These are phyloP conservation scores for Heteropelma amictum DNA, from an alignment of 2,888 invertebrate species.

Conservation along the genomic window DNA sequence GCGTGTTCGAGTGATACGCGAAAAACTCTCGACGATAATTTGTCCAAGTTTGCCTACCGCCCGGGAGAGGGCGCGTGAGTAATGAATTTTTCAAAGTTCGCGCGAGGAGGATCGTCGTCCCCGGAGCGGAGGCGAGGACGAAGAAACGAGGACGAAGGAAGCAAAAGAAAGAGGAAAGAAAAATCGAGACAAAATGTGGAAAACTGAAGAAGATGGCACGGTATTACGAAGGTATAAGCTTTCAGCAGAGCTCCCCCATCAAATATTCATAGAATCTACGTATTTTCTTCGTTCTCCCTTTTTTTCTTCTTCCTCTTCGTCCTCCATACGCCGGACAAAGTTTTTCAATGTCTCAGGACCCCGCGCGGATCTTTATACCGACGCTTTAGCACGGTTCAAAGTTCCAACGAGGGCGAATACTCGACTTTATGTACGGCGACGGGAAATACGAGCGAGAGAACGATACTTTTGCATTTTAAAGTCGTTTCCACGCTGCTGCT, in stretches of 20 bases:
- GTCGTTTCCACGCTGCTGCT: slow-evolving; percentile 38
- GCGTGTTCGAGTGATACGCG: background rate
- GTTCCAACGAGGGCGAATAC: slow-evolving; percentile 39
- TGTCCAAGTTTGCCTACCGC: slow-evolving; percentile 10
- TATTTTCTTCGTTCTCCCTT: background rate
- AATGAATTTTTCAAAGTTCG: slow-evolving; percentile 25
- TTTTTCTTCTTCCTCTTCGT: background rate
- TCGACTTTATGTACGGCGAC: slow-evolving; percentile 25
- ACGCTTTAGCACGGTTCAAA: slow-evolving; percentile 50
- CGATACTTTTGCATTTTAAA: slow-evolving; percentile 49
- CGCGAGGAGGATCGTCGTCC: slow-evolving; percentile 7
- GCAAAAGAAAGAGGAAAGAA: background rate
- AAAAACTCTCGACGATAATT: slow-evolving; percentile 21
- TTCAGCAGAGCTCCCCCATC: slow-evolving; percentile 50
- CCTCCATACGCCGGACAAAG: slow-evolving; percentile 35
- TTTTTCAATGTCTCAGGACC: slow-evolving; percentile 59
- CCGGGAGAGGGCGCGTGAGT: slow-evolving; percentile 15
- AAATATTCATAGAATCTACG: slow-evolving; percentile 69
- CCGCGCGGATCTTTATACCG: slow-evolving; percentile 39
- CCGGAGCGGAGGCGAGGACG: background rate
- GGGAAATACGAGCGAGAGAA: slow-evolving; percentile 1
- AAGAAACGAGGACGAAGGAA: background rate
- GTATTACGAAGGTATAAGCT: slow-evolving; percentile 50
- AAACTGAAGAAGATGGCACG: background rate
- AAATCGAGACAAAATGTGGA: background rate